Conservation (phyloP, 2,113 vertebrate genomes). For the Sceloporus tristichus region DNA sequence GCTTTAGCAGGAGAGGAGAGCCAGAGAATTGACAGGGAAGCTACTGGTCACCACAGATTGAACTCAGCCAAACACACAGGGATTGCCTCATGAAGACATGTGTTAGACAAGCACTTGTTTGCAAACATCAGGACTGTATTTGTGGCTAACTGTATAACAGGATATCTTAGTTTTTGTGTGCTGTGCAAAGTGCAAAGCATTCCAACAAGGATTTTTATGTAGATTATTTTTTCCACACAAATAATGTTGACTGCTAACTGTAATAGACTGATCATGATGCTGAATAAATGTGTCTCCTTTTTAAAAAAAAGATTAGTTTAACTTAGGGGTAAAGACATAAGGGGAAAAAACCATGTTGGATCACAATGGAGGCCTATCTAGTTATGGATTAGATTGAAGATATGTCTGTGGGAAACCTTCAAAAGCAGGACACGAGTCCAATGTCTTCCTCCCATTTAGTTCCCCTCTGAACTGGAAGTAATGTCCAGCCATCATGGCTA, state of each 20-base stretch:
- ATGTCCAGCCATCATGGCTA: no score
- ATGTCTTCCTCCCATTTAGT: no score
- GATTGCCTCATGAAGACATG: conserved; percentile 90
- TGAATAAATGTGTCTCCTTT: conserved; percentile 85
- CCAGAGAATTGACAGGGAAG: conserved; percentile 94
- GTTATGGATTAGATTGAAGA: no score
- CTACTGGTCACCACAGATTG: conserved; percentile 95
- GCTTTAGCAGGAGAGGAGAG: conserved; percentile 95
- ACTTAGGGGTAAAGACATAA: no score
- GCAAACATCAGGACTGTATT: conserved; percentile 77
- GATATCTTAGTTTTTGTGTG: conserved; percentile 82
- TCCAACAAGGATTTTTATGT: conserved; percentile 90
- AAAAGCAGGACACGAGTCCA: no score
- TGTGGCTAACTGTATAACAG: conserved; percentile 80
- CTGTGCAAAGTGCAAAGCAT: conserved; percentile 90
- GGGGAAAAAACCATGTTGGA: no score
- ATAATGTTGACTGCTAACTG: conserved; percentile 88
- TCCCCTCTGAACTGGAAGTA: no score
- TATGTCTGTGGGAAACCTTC: no score
- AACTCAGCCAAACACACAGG: conserved; percentile 92
- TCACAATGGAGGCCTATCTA: no score
- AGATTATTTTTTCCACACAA: conserved; percentile 79
- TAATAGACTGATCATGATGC: conserved; percentile 86
- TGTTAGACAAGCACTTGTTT: conserved; percentile 72
- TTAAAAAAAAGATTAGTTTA: no score